Conservation (phyloP, 2,113 vertebrate genomes). For the Phalacrocorax carbo region DNA sequence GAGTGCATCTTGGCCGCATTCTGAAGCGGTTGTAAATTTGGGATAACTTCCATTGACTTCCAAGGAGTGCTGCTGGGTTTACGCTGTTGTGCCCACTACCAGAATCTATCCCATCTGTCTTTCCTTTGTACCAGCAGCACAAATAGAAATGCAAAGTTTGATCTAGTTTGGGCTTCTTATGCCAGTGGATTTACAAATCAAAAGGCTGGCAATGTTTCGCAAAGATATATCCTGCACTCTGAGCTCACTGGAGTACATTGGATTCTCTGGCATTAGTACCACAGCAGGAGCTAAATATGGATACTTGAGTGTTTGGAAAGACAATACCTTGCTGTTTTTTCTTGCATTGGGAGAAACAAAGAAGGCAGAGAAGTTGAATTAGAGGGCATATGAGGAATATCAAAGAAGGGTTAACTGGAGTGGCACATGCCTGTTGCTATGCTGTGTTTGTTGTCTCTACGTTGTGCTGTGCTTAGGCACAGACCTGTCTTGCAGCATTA, state of each 20-base stretch:
- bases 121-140: constrained; percentile 14
- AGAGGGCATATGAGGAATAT: neutral
- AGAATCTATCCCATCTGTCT: neutral
- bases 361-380: neutral
- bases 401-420: constrained; percentile 33
- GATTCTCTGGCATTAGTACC: constrained; percentile 45
- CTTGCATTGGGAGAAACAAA: neutral
- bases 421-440: neutral
- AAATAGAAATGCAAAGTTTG: constrained; percentile 40
- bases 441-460: constrained; percentile 31
- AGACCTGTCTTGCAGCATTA: constrained; percentile 61
- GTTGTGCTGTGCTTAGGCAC: neutral
- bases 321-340: constrained; percentile 16
- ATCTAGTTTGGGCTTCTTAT: neutral
- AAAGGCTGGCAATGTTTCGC: constrained; percentile 23
- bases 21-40: neutral
- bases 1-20: neutral
- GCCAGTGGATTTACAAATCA: constrained; percentile 41
- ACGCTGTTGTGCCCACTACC: neutral
- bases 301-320: constrained; percentile 30
- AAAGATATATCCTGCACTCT: neutral
- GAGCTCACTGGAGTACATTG: constrained; percentile 22
- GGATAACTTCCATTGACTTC: neutral
- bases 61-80: neutral
- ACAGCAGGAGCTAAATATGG: constrained; percentile 54